Evolutionary conservation across 2,797 vertebrate genomes (phyloP).

Genomic region (Sebastes oblongus): DNA sequence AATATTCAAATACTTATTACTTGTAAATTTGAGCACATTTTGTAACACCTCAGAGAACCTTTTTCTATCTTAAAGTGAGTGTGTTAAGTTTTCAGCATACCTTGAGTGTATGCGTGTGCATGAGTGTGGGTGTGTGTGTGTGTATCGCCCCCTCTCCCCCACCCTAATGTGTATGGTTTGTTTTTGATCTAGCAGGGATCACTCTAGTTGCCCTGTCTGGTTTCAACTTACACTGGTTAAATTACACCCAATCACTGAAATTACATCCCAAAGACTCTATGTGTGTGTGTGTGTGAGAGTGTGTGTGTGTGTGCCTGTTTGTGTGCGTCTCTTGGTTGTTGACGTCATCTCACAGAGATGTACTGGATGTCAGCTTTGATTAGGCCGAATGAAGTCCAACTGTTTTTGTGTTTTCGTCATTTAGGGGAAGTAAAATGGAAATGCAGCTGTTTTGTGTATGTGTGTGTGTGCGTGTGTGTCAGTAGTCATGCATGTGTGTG

Average conservation of each 20-base stretch:
- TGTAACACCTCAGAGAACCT: slow-evolving; percentile 25
- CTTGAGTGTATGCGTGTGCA: neutral
- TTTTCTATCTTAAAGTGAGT: neutral
- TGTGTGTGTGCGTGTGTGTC: neutral
- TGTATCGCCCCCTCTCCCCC: neutral
- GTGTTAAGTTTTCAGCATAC: neutral
- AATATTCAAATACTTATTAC: slow-evolving; percentile 55
- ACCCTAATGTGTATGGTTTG: slow-evolving; percentile 46
- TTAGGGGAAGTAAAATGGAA: slow-evolving; percentile 78
- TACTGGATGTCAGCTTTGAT: slow-evolving; percentile 81
- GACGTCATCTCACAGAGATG: slow-evolving; percentile 78
- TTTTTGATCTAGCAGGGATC: slow-evolving; percentile 71
- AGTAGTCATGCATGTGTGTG: slow-evolving; percentile 21
- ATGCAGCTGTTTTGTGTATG: slow-evolving; percentile 66
- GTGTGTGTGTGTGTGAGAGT: slow-evolving; percentile 22
- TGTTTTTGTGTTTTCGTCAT: slow-evolving; percentile 79
- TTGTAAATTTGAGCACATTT: slow-evolving; percentile 54
- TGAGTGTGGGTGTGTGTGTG: neutral
- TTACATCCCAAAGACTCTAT: slow-evolving; percentile 74
- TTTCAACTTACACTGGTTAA: slow-evolving; percentile 82
- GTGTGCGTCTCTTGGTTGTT: slow-evolving; percentile 55
- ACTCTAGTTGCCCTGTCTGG: slow-evolving; percentile 71
- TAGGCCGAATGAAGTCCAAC: slow-evolving; percentile 79
- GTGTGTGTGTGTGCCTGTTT: slow-evolving; percentile 52
- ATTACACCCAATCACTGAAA: slow-evolving; percentile 86